Evolutionary conservation across 2,888 invertebrate species (phyloP).

Genomic region (Eristalinus sepulchralis): DNA sequence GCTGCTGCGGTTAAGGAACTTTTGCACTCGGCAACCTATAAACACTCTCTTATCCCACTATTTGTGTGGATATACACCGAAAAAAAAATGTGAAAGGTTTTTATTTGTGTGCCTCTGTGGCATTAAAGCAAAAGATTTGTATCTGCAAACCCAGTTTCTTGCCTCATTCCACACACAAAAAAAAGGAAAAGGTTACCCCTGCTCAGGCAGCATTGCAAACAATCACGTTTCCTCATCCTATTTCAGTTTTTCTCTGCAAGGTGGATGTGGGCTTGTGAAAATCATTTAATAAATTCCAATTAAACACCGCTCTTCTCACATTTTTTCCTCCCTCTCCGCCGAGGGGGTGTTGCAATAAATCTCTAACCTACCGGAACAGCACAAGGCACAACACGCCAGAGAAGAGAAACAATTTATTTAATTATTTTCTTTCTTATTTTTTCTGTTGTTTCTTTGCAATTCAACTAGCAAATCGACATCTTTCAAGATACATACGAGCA

Average conservation of each 20-base stretch:
- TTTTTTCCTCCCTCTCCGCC: background rate
- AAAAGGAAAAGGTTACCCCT: constrained; percentile 35
- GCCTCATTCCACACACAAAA: constrained; percentile 1
- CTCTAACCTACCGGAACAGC: constrained; percentile 51
- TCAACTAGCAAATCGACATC: constrained; percentile 44
- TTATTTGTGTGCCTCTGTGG: constrained; percentile 26
- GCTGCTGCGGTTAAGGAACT: constrained; percentile 10
- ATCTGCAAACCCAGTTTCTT: constrained; percentile 16
- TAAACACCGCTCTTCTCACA: background rate
- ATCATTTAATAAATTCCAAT: background rate
- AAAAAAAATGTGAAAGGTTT: constrained; percentile 47
- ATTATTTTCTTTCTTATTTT: background rate
- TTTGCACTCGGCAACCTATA: background rate
- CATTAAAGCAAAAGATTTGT: constrained; percentile 49
- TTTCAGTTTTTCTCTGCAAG: background rate
- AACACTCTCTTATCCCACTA: constrained; percentile 3
- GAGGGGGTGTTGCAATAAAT: constrained; percentile 22
- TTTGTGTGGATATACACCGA: constrained; percentile 18
- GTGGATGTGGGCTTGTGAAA: background rate
- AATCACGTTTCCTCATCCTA: background rate
- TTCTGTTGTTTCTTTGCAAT: constrained; percentile 36
- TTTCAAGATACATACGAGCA: constrained; percentile 18
- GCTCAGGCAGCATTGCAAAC: background rate
- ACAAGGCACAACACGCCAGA: background rate
- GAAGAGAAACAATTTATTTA: constrained; percentile 7